These are phyloP conservation scores for Tragopan temminckii DNA, from an alignment of 2,797 vertebrate species.

Conservation along the genomic window DNA sequence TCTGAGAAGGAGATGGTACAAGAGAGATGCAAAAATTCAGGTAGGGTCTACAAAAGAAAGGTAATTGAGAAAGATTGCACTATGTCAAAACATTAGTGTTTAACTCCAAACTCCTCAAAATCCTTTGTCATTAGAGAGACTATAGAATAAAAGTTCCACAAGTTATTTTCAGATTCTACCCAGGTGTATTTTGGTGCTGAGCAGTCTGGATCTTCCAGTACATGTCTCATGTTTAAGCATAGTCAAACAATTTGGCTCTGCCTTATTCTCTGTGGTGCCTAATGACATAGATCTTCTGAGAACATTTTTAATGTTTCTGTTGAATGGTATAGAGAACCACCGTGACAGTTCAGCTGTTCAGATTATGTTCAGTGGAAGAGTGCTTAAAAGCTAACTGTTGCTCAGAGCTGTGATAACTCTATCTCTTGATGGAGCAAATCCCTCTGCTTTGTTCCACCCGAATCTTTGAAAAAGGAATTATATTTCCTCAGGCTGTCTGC, in stretches of 20 bases:
- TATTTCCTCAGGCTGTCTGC: not conserved
- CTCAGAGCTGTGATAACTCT: not conserved
- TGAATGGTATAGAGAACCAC: not conserved
- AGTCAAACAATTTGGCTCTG: not conserved
- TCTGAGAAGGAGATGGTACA: not conserved
- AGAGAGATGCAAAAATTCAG: not conserved
- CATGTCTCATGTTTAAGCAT: not conserved
- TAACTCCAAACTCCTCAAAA: not conserved
- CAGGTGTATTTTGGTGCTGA: not conserved
- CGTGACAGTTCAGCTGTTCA: not conserved
- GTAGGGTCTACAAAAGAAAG: not conserved
- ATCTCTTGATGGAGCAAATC: not conserved
- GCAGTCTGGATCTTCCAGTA: rapidly evolving
- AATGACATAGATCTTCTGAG: not conserved
- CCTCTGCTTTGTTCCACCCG: not conserved
- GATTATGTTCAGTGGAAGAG: not conserved
- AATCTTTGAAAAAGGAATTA: not conserved
- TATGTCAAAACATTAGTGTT: not conserved
- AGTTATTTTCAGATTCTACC: not conserved
- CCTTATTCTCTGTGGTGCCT: no score
- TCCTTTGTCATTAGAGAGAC: rapidly evolving
- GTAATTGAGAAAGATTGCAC: not conserved
- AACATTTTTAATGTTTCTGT: not conserved
- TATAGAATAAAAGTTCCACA: not conserved
- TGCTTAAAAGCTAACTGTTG: not conserved